Evolutionary conservation across 2,113 vertebrate species (phyloP).

Genomic region (Ictidomys tridecemlineatus): DNA sequence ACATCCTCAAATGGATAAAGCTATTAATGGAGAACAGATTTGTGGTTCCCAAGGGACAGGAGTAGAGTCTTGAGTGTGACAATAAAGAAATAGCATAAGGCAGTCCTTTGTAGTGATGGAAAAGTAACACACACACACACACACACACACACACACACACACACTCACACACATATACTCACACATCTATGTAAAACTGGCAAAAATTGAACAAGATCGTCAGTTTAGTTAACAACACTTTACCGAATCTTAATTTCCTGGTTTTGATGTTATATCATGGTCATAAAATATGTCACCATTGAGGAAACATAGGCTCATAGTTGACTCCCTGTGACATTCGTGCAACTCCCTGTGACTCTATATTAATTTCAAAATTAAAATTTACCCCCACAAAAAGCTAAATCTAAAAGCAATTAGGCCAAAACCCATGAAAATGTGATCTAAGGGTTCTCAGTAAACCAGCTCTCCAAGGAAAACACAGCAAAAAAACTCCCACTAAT

Average conservation of each 20-base stretch:
- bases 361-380: constrained; percentile 28
- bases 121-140: background rate
- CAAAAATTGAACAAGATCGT: background rate
- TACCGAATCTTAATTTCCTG: background rate
- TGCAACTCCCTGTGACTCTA: background rate
- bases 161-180: background rate
- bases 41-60: background rate
- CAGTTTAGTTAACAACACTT: background rate
- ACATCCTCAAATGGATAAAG: constrained; percentile 1
- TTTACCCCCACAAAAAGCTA: background rate
- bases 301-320: background rate
- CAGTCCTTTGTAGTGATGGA: background rate
- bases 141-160: background rate
- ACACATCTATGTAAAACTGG: background rate
- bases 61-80: background rate
- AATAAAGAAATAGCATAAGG: background rate
- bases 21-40: background rate
- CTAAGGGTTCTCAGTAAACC: background rate
- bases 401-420: background rate
- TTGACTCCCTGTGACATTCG: background rate
- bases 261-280: background rate
- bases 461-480: background rate
- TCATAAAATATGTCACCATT: background rate
- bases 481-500: background rate
- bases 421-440: background rate